These are phyloP conservation scores for Hydrochoerus hydrochaeris DNA, from an alignment of 2,113 vertebrate genomes.

Conservation along the genomic window DNA sequence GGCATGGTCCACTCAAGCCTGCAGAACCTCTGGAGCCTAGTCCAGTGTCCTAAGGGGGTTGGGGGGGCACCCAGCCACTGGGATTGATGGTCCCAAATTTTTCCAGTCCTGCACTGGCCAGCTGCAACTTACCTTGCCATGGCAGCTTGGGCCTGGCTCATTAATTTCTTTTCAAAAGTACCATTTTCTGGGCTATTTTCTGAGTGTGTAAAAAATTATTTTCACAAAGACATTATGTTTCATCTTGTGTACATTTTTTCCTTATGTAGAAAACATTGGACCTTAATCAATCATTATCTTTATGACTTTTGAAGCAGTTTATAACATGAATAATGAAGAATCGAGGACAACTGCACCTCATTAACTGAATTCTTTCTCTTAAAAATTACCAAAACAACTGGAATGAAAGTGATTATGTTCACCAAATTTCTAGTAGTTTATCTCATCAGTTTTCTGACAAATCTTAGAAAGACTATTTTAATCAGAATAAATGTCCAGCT, in stretches of 20 bases:
- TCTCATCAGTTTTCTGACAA: neutral
- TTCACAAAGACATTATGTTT: neutral
- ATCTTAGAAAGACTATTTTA: conserved; percentile 20
- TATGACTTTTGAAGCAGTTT: neutral
- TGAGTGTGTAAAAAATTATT: neutral
- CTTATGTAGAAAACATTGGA: neutral
- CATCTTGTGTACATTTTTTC: neutral
- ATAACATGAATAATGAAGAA: neutral
- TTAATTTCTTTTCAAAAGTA: neutral
- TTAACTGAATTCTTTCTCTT: neutral
- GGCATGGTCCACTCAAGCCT: no score
- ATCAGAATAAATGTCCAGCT: neutral
- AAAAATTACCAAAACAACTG: neutral
- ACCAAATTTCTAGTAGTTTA: neutral
- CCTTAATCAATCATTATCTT: neutral
- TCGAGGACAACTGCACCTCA: neutral
- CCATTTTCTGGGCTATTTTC: neutral
- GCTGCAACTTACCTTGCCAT: no score
- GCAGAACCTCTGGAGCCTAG: no score
- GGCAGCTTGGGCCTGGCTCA: no score
- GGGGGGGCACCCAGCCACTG: no score
- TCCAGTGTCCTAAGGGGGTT: no score
- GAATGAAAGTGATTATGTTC: neutral
- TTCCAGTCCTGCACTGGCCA: no score
- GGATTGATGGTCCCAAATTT: no score